A percentile compares a stretch with the other conserved stretches of the same genome.
These are phyloP conservation scores for Neodiprion lecontei DNA, from an alignment of 1,140 invertebrate species.

Conservation along the genomic window DNA sequence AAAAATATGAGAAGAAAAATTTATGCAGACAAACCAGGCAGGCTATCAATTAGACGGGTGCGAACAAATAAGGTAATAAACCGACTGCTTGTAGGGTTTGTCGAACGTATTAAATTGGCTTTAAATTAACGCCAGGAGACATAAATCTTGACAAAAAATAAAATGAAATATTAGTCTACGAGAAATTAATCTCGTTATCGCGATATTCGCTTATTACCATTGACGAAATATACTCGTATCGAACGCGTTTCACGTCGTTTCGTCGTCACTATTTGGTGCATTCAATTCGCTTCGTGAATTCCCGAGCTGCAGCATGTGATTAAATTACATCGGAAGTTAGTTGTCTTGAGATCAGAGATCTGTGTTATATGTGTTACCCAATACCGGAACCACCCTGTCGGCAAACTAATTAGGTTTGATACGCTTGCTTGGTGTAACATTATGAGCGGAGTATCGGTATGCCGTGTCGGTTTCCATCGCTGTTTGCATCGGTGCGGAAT, in stretches of 20 bases:
- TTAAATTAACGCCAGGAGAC: not conserved
- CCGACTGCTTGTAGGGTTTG: not conserved
- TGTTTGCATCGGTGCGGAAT: not conserved
- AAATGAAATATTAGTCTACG: not conserved
- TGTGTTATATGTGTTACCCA: not conserved
- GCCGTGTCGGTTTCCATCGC: not conserved
- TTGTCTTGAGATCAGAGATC: no score
- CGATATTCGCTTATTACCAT: not conserved
- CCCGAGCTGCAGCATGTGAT: no score
- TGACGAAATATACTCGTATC: not conserved
- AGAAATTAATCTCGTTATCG: not conserved
- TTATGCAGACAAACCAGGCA: not conserved
- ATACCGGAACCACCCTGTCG: not conserved
- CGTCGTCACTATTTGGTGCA: not conserved
- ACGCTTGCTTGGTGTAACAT: not conserved
- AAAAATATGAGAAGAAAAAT: not conserved
- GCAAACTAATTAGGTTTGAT: not conserved
- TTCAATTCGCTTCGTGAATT: no score
- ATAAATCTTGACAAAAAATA: not conserved
- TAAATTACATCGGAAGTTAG: no score
- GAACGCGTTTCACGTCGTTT: not conserved
- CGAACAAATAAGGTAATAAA: conserved; percentile 3
- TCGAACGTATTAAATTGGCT: not conserved
- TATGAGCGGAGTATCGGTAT: not conserved
- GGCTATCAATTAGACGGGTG: not conserved